Evolutionary conservation across 1,140 invertebrate species (phyloP).

Genomic region (Saxidomus purpurata): DNA sequence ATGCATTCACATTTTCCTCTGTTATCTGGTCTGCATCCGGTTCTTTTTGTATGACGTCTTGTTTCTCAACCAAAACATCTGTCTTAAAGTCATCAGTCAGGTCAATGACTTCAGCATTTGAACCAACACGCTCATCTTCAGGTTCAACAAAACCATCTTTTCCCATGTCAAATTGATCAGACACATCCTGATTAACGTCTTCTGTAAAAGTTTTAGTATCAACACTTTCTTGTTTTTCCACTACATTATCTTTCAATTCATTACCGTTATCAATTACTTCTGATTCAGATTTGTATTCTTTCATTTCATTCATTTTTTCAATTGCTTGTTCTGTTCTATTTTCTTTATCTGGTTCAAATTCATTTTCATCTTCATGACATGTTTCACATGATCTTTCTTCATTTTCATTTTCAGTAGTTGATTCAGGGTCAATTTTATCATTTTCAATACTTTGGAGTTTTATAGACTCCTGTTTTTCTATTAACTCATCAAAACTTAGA

Average conservation of each 20-base stretch:
- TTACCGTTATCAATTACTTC: not conserved
- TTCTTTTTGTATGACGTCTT: slow-evolving; percentile 33
- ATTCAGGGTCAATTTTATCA: too few relatives aligned
- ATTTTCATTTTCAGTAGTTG: not conserved
- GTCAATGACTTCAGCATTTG: not conserved
- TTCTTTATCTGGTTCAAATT: slow-evolving; percentile 3
- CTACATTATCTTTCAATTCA: not conserved
- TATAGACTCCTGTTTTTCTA: too few relatives aligned
- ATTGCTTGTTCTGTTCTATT: not conserved
- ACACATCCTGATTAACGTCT: not conserved
- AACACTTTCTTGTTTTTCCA: not conserved
- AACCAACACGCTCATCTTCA: not conserved
- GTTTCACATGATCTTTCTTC: not conserved
- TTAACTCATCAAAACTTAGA: too few relatives aligned
- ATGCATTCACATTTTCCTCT: slow-evolving; percentile 1
- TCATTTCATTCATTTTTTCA: not conserved
- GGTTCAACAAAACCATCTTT: not conserved
- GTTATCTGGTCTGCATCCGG: slow-evolving; percentile 6
- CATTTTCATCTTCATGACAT: not conserved
- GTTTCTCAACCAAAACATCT: not conserved
- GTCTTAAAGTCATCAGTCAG: not conserved
- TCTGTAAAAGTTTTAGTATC: not conserved
- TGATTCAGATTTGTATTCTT: not conserved
- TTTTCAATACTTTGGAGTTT: too few relatives aligned
- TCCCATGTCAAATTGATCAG: not conserved